Conservation (phyloP, 2,888 invertebrate genomes). For the Kuschelorhynchus macadamiae region DNA sequence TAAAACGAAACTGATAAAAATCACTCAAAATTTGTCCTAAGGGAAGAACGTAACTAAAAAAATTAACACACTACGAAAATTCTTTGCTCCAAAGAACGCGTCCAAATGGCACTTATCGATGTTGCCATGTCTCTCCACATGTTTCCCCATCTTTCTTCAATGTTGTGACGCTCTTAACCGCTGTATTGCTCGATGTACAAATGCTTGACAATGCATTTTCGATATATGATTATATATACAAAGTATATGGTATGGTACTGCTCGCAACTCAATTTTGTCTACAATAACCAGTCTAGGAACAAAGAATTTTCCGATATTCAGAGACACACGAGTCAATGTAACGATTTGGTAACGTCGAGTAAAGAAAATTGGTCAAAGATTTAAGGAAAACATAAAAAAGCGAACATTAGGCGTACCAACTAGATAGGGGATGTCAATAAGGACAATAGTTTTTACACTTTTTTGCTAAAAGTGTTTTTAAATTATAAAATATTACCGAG, state of each 20-base stretch:
- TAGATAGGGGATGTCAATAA: no score
- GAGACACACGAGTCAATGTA: conserved; percentile 30
- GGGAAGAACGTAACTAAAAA: conserved; percentile 13
- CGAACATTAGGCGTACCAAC: no score
- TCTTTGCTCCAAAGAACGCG: conserved; percentile 68
- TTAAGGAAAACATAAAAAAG: neutral
- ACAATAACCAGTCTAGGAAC: conserved; percentile 62
- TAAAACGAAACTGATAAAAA: conserved; percentile 45
- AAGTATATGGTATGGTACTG: conserved; percentile 25
- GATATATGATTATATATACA: conserved; percentile 6
- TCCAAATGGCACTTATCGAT: conserved; percentile 56
- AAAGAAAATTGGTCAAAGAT: neutral
- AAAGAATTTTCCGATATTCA: conserved; percentile 69
- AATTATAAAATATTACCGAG: no score
- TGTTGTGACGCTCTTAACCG: conserved; percentile 4
- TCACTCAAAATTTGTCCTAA: conserved; percentile 5
- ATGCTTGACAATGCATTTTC: conserved; percentile 42
- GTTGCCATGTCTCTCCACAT: conserved; percentile 56
- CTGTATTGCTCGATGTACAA: conserved; percentile 60
- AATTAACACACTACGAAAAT: conserved; percentile 62
- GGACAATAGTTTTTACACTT: no score
- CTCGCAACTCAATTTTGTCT: conserved; percentile 14
- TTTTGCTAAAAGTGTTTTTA: no score
- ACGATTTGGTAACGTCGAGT: conserved; percentile 29
- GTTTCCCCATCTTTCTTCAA: conserved; percentile 21